These are phyloP conservation scores for Pimephales promelas DNA, from an alignment of 2,113 vertebrate species.

Conservation along the genomic window DNA sequence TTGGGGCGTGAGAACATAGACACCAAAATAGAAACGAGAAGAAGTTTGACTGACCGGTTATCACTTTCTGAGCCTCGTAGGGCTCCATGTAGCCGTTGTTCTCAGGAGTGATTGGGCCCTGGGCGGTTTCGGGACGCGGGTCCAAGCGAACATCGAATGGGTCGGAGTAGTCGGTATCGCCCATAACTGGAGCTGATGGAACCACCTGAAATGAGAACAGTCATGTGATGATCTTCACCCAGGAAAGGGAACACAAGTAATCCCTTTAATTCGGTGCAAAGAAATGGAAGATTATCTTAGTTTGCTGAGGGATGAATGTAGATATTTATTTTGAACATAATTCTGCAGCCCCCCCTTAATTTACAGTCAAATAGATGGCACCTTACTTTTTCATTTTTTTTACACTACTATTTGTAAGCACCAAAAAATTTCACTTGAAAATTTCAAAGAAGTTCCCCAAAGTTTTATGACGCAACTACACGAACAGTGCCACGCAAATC, in stretches of 20 bases:
- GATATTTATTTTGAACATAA: not conserved
- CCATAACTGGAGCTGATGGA: slow-evolving; percentile 65
- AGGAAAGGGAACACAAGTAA: not conserved
- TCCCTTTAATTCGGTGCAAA: not conserved
- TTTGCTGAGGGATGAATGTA: not conserved
- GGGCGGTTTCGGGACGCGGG: slow-evolving; percentile 57
- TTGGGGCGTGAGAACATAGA: slow-evolving; percentile 46
- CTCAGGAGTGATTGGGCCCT: slow-evolving; percentile 72
- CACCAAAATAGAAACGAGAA: slow-evolving; percentile 54
- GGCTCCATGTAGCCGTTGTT: slow-evolving; percentile 96
- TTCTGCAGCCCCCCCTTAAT: not conserved
- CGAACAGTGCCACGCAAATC: too few relatives aligned
- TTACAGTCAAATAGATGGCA: not conserved
- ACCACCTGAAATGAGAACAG: slow-evolving; percentile 68
- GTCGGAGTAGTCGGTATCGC: slow-evolving; percentile 87
- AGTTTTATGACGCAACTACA: too few relatives aligned
- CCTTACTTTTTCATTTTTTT: too few relatives aligned
- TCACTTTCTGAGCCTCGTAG: slow-evolving; percentile 91
- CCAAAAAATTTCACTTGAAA: too few relatives aligned
- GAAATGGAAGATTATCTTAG: not conserved
- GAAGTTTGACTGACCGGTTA: slow-evolving; percentile 80
- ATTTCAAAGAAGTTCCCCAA: too few relatives aligned
- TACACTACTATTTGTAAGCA: too few relatives aligned
- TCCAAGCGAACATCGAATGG: slow-evolving; percentile 90
- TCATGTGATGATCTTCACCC: not conserved